Conservation (phyloP, 2,888 invertebrate genomes). For the Reticulitermes lucifugus region DNA sequence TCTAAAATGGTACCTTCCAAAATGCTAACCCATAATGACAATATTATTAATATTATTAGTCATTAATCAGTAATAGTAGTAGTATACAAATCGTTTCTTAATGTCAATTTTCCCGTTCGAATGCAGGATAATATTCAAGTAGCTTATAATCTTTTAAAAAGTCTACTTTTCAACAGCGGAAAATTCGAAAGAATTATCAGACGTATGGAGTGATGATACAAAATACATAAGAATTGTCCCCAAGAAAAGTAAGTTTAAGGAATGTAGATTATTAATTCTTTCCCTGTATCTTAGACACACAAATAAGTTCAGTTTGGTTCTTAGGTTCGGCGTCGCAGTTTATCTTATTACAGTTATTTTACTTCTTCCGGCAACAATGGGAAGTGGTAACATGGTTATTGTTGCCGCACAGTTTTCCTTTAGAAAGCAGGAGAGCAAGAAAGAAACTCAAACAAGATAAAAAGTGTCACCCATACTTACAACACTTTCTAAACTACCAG, state of each 20-base stretch:
- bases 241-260: neutral
- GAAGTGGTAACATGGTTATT: slow-evolving; percentile 8
- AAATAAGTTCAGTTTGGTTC: neutral
- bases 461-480: neutral
- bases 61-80: neutral
- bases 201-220: neutral
- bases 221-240: neutral
- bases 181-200: slow-evolving; percentile 1
- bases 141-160: neutral
- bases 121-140: neutral
- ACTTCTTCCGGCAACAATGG: slow-evolving; percentile 2
- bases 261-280: neutral
- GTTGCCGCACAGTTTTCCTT: neutral
- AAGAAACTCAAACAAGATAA: neutral
- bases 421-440: neutral
- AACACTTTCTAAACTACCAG: neutral
- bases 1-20: neutral
- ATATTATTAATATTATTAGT: neutral
- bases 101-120: slow-evolving; percentile 12
- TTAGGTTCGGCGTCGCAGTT: neutral
- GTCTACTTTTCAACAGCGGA: slow-evolving; percentile 1
- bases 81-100: slow-evolving; percentile 22
- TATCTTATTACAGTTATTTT: neutral
- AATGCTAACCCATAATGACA: neutral
- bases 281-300: neutral